Base-by-base conservation (phyloP, 2,888 invertebrate genomes). In the Drosophila siamana region DNA sequence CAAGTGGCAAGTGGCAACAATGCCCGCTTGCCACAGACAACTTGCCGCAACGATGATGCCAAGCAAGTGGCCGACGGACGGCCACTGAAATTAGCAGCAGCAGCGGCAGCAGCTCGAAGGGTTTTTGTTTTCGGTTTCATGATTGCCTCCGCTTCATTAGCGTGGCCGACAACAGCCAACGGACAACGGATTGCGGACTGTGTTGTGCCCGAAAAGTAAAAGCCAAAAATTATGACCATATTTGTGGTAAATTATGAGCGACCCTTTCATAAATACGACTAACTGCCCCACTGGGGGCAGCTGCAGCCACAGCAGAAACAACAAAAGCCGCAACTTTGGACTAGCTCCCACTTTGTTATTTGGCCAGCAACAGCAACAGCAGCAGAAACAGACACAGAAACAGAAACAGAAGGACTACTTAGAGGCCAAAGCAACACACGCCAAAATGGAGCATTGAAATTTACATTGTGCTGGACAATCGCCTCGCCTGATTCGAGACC, bases 231-330 rank as follows among this genome's bases (percentile, higher is more conserved):
- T 88, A 88, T 90, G 86, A 79, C 86, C 88, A 86, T 90, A 89
- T 90, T 90, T 90, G 89, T 66, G 80, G 78, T 87, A 90, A 90
- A 80, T 89, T 90, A 90, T 90, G 87, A 85, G 86, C 82, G 77
- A 71, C 85, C 87, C 85, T 88, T 89, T 81, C 89, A 85, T 87
- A 88, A 89, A 84, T 84, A 55, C 22, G 61, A 46, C 15, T 16
- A 38, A 78, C 22, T 19, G 41, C 43, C 73, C 40, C 66, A 71
- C 63, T 61, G 64, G 57, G 56, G 57, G 72, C 74, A 70, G 74
- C 73, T 57, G 67, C 56, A 64, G 46, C 56, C 28, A 5, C 50
- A 83, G 73, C 77, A 51, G 69, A 11, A 77, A 64, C 74, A 43
- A 11, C 30, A 46, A 13, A 19, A 13, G 22, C 33, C 8, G 22